Base-by-base conservation (phyloP, 2,113 vertebrate genomes). In the Bujurquina vittata region DNA sequence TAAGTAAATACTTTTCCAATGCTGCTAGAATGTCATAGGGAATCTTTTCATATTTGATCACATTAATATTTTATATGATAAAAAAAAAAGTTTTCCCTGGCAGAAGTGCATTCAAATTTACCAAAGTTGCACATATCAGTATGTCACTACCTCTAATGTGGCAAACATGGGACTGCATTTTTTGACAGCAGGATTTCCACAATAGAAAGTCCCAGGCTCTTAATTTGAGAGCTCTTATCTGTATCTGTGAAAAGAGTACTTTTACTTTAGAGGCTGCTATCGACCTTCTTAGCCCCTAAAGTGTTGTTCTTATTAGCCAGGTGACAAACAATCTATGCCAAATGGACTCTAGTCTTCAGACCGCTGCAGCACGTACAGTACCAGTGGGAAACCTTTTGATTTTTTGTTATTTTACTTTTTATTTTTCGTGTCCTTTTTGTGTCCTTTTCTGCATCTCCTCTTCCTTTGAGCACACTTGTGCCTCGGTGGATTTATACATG, bases 201-300 rank as follows among this genome's bases (percentile, higher is more conserved):
- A 72, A 77, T 46, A 40, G 43, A 77, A 62, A 55, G 43, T 81
- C 23, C 14, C 2, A 29, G 26, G 14, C 52, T 79, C 88, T 88
- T 72, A 81, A 86, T 88, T 85, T 88, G 75, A 84, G 79, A 55
- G 81, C 65, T 77, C 54, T 80, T 82, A 88, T 88, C 80, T 90
- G 35, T 84, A 60, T 87, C 60, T 73, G 22, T 73, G 22, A 22
- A 84, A 79, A 69, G 58, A 80, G 33, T 49, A 29, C 11, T 87
- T 72, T 84, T 75, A 75, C 73, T 84, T 81, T 74, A 52, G 61
- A 88, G 73, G 55, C 80, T 77, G 56, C 65, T 88, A 89, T 87
- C 15, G 62, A 91, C 85, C 62, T 69, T 84, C 72, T 85, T 77
- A 63, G 52, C 63, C 87, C 60, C 82, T 67, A 43, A 93, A 89